These are phyloP conservation scores for Cathartes aura DNA, from an alignment of 2,113 vertebrate genomes.

Conservation along the genomic window DNA sequence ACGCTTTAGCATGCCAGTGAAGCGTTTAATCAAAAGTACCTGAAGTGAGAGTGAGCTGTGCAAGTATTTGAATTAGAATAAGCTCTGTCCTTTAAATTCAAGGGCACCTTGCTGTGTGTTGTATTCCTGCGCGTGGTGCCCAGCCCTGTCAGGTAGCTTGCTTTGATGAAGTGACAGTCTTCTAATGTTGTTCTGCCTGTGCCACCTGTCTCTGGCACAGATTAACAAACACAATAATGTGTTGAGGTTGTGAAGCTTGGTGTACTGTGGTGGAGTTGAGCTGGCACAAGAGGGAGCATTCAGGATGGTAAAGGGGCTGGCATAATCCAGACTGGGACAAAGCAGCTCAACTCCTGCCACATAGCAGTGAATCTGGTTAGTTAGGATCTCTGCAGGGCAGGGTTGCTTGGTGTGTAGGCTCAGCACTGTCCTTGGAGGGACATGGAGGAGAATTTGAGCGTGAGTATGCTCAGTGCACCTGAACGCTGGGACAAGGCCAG, in stretches of 20 bases:
- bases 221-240: background rate
- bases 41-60: background rate
- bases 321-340: accelerated
- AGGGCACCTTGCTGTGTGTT: background rate
- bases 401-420: background rate
- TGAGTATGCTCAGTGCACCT: background rate
- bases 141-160: background rate
- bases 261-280: background rate
- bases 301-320: background rate
- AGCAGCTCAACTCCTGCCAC: background rate
- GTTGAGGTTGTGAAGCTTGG: background rate
- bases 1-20: background rate
- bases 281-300: accelerated
- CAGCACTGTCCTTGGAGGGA: background rate
- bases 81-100: background rate
- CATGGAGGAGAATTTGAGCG: background rate
- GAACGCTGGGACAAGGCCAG: background rate
- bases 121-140: background rate
- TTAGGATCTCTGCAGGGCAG: background rate
- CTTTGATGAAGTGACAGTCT: background rate
- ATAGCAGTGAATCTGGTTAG: background rate
- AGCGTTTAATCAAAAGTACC: background rate
- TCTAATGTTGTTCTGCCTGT: background rate
- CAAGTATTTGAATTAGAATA: background rate
- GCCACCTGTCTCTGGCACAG: background rate